phyloP scores from a whole-genome alignment of 2,888 invertebrate species.

The Agrilus cyanescens region DNA sequence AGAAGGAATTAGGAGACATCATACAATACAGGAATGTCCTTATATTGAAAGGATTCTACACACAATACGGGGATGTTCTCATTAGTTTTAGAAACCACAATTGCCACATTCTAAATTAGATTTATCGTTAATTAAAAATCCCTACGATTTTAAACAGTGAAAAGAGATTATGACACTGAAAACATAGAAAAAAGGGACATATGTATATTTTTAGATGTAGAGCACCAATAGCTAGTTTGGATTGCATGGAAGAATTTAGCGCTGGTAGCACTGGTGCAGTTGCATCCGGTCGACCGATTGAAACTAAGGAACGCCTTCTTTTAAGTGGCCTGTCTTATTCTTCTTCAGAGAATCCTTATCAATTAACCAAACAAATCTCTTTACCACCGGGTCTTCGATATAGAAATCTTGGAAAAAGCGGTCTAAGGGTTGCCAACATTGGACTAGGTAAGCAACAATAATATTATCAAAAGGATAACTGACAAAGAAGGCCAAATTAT shows the following conservation, averaged over 20 bases:
- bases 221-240: slow-evolving; percentile 83
- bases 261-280: slow-evolving; percentile 42
- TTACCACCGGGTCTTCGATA: slow-evolving; percentile 76
- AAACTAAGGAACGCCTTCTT: slow-evolving; percentile 46
- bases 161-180: too few relatives aligned
- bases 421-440: slow-evolving; percentile 86
- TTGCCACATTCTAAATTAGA: too few relatives aligned
- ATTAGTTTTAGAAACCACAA: too few relatives aligned
- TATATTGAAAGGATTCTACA: too few relatives aligned
- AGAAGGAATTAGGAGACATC: too few relatives aligned
- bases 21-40: too few relatives aligned
- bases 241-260: slow-evolving; percentile 92
- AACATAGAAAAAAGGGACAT: neutral
- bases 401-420: slow-evolving; percentile 91
- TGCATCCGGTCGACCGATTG: slow-evolving; percentile 35
- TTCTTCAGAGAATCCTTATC: slow-evolving; percentile 31
- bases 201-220: slow-evolving; percentile 56
- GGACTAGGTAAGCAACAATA: slow-evolving; percentile 54
- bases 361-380: slow-evolving; percentile 51
- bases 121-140: too few relatives aligned
- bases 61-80: too few relatives aligned
- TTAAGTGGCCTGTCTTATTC: slow-evolving; percentile 32
- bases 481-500: neutral
- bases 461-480: neutral
- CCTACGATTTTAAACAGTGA: too few relatives aligned